Percentiles rank a stretch among this genome's conserved stretches.
phyloP scores from a whole-genome alignment of 2,113 vertebrate species.

The Xenotilapia leptura region DNA sequence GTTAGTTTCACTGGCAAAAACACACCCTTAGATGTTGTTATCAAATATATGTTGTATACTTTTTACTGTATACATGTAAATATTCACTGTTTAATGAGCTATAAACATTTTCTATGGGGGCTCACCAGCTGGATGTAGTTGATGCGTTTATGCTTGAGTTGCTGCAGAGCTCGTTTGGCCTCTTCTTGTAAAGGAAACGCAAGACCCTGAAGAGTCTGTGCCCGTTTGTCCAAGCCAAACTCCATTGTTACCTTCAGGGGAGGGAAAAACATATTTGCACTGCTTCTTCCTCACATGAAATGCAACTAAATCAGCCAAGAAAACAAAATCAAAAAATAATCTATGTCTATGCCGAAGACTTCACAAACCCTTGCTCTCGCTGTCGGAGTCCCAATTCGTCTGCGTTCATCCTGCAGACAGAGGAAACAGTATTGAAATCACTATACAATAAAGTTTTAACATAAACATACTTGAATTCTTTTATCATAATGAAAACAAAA shows the following conservation, averaged over 20 bases:
- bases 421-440: not conserved
- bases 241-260: constrained; percentile 85
- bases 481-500: not conserved
- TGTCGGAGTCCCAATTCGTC: constrained; percentile 61
- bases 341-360: not conserved
- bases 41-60: not conserved
- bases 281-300: not conserved
- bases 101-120: not conserved
- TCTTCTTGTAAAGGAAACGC: constrained; percentile 89
- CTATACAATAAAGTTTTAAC: not conserved
- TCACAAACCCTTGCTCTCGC: constrained; percentile 63
- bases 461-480: not conserved
- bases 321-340: not conserved
- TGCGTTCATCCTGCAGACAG: constrained; percentile 66
- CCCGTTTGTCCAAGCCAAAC: constrained; percentile 91
- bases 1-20: not conserved
- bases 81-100: not conserved
- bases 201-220: constrained; percentile 89
- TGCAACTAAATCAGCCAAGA: not conserved
- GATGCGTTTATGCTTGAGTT: constrained; percentile 84
- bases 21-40: not conserved
- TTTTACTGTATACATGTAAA: not conserved
- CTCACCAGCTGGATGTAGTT: constrained; percentile 98
- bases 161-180: constrained; percentile 85
- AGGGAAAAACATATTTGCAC: not conserved